Percentiles rank a stretch among this genome's conserved stretches.
These are phyloP conservation scores for Sebastiscus tertius DNA, from an alignment of 2,797 vertebrate genomes.

Conservation along the genomic window DNA sequence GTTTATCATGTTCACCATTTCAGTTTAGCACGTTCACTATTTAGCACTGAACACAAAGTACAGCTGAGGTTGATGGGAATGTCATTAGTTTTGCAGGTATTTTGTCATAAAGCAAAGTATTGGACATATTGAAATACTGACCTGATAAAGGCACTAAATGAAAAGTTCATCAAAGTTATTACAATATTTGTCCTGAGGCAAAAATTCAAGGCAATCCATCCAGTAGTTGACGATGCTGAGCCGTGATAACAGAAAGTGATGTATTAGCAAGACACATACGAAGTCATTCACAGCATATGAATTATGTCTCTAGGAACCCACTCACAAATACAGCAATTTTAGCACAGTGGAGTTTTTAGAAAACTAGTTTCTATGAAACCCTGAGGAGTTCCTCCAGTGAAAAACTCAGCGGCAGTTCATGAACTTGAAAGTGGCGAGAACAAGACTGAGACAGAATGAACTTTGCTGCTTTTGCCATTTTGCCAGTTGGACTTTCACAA, in stretches of 20 bases:
- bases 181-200: background rate
- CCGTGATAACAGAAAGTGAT: background rate
- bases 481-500: background rate
- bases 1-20: too few species aligned
- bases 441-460: background rate
- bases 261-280: too few species aligned
- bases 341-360: background rate
- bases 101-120: background rate
- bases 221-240: background rate
- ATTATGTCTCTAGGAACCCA: background rate
- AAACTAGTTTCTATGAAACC: background rate
- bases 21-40: too few species aligned
- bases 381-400: background rate
- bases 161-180: background rate
- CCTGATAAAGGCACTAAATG: background rate
- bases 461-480: conserved; percentile 1
- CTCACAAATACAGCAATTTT: background rate
- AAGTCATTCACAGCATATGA: background rate
- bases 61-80: background rate
- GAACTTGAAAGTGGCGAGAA: background rate
- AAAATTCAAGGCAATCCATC: background rate
- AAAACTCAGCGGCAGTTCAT: background rate
- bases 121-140: background rate
- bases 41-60: background rate
- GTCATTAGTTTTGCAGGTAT: background rate